Base-by-base conservation (phyloP, 2,888 invertebrate genomes). In the Rhamnusium bicolor region DNA sequence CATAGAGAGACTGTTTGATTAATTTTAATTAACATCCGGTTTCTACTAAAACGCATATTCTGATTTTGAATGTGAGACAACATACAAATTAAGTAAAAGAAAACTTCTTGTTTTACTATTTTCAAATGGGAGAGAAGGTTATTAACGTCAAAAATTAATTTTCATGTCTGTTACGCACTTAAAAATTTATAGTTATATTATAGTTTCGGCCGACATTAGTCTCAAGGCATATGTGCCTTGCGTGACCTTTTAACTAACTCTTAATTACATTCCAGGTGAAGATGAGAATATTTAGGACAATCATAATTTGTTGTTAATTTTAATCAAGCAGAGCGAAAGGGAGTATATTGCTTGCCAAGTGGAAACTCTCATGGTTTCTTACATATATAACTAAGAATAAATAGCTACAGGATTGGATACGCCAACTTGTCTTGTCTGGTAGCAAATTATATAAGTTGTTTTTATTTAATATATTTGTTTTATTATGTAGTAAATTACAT, bases 281-380 rank as follows among this genome's bases (percentile, higher is more conserved):
- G 24, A 69, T 46, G 54, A 58, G 14, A 8, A 53, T 51, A 47
- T 46, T 51, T 62, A 70, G 69, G 61, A 66, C 71, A 58, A 63
- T 72, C 63, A 72, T 72, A 75, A 72, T 75, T 66, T 66, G 72
- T 72, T 68, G 74, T 72, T 67, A 75, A 75, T 75, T 75, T 75
- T 75, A 75, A 74, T 71, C 72, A 74, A 72, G 72, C 56, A 67
- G 54, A 32, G 61, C 46, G 60, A 19, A 72, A 72, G 56, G 62
- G 70, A 21, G 67, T 67, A 69, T 63, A 66, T 70, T 65, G 71
- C 62, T 8, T n/a, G 14, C 5, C 40, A 62, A 12, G 46, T 62
- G 21, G 46, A 47, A 27, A 10, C 7, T 56, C 71, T 71, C 58
- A 66, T 19, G 21, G 54, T 40, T 29, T 10, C 40, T 54, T 29